Evolutionary conservation across 1,140 invertebrate species (phyloP), one percentile per base, ranked within the genome.

Genomic region (Caenorhabditis remanei): DNA sequence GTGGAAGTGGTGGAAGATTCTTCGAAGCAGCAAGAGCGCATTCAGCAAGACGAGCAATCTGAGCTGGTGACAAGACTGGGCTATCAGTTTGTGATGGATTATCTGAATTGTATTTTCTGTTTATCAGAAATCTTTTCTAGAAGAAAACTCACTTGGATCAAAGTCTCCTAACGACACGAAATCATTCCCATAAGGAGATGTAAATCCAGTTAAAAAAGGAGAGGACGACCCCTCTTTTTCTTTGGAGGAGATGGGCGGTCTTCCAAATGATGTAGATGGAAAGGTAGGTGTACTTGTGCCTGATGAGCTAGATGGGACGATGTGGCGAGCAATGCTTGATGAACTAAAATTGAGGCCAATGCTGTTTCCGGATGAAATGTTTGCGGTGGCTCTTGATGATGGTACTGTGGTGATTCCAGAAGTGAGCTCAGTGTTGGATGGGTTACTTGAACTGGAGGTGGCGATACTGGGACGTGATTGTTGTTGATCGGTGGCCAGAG

Each of bases 301-400:
- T 7, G 63, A 67, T 79, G 65, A 40, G 24, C 67, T 9, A 75
- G 67, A 79, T 50, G 71, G 46, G 46, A 24, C 9, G 71, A 79
- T 5, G 71, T 79, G 19, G 71, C 71, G 71, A 50, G 71, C 8
- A 79, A 24, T n/a, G 71, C 71, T 50, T 79, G 71, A 6, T 79
- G 71, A 40, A 79, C 71, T 41, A 79, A 79, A 79, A 79, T 86
- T 71, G 48, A 79, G 85, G 48, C 85, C 85, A 79, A 86, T 79
- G 67, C 67, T 84, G 82, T 53, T 87, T 82, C 65, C 65, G 61
- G 82, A 63, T 24, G 67, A 87, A 13, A 83, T 83, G 50, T 82
- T 82, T 8, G 82, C 58, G 32, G 65, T 79, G 19, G 82, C 87
- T 48, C 82, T 87, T 21, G 87, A 55, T 71, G 87, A 83, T 48